Conservation (phyloP, 2,797 vertebrate genomes). For the Spheniscus humboldti region DNA sequence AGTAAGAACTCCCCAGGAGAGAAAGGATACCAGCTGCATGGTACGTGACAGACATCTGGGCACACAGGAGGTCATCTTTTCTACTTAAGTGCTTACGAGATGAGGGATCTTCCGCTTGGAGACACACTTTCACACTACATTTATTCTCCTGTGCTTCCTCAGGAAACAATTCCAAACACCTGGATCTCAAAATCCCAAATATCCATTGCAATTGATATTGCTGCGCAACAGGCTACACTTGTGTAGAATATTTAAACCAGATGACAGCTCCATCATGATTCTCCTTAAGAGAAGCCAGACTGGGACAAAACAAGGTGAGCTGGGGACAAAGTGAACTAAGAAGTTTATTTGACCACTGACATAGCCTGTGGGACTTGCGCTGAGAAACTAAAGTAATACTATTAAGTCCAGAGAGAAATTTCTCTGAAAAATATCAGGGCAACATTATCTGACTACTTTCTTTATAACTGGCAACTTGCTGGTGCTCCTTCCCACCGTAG, state of each 20-base stretch:
- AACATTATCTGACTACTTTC: neutral
- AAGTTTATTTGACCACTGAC: neutral
- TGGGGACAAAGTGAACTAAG: neutral
- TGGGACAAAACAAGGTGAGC: neutral
- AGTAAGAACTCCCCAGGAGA: neutral
- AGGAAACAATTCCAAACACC: neutral
- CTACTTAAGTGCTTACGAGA: neutral
- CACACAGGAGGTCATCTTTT: fast-evolving
- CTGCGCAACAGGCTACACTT: neutral
- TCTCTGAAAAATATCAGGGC: neutral
- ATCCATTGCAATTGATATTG: neutral
- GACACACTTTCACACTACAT: fast-evolving
- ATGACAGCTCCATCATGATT: neutral
- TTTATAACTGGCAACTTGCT: neutral
- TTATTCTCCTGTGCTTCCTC: neutral
- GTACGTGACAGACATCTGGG: neutral
- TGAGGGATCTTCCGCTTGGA: neutral
- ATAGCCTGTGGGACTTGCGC: neutral
- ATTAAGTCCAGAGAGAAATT: neutral
- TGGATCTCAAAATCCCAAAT: neutral
- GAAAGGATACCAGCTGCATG: neutral
- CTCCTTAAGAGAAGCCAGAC: neutral
- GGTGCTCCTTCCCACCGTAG: neutral
- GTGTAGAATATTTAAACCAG: neutral
- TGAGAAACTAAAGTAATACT: neutral